A percentile compares a stretch with the other conserved stretches of the same genome.
Conservation (phyloP, 2,797 vertebrate genomes). For the Anableps anableps region DNA sequence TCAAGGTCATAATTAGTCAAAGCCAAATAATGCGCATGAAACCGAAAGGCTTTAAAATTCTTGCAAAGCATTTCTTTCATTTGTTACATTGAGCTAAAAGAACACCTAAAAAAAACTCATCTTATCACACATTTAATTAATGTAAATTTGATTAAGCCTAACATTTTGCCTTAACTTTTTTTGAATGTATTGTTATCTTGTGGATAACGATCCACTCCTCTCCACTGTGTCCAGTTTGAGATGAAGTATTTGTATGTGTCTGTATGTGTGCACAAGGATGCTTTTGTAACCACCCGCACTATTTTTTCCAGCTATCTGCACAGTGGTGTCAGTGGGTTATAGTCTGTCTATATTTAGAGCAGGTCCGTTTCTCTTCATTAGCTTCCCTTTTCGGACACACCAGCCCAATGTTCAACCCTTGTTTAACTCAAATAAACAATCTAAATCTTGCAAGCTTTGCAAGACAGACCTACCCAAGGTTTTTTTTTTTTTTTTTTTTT, state of each 20-base stretch:
- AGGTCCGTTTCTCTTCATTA: slow-evolving; percentile 3
- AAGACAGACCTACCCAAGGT: not conserved
- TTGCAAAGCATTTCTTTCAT: not conserved
- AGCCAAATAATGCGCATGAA: not conserved
- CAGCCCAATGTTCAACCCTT: slow-evolving; percentile 1
- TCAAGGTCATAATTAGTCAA: not conserved
- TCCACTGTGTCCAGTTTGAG: slow-evolving; percentile 1
- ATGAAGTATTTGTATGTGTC: not conserved
- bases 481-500: not conserved
- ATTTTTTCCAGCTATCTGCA: slow-evolving; percentile 20
- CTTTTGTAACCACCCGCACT: slow-evolving; percentile 22
- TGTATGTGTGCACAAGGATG: slow-evolving; percentile 1
- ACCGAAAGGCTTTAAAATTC: not conserved
- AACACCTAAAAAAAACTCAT: not conserved
- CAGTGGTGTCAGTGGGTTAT: slow-evolving; percentile 51
- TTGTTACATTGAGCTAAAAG: too few relatives aligned
- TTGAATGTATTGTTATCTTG: not conserved
- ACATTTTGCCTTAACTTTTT: not conserved
- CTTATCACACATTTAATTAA: not conserved
- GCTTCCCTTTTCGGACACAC: slow-evolving; percentile 11
- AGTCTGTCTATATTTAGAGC: slow-evolving; percentile 66
- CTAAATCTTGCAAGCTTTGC: not conserved
- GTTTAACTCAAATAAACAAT: not conserved
- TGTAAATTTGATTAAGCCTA: not conserved
- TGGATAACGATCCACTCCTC: not conserved